Evolutionary conservation across 2,888 invertebrate species (phyloP), one percentile per base, ranked within the genome.

Genomic region (Penaeus monodon): DNA sequence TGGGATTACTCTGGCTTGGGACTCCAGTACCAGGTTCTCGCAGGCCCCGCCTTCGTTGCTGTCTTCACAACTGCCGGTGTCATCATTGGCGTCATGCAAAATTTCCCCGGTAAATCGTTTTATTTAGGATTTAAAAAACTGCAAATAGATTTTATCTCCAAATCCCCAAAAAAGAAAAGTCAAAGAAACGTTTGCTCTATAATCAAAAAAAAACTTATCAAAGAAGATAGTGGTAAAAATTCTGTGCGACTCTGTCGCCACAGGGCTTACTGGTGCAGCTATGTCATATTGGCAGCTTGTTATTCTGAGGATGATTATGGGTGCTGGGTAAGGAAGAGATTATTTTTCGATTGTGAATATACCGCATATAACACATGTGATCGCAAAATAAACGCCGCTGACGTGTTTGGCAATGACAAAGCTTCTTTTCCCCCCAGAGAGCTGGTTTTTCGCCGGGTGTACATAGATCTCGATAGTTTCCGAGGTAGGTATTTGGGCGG

Each of bases 1-100:
- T 98, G 97, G 97, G 96, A 96, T 92, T 97, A 97, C 94, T 97
- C 97, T 92, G 98, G 98, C 0, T 94, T 97, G 84, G 98, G 98
- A 22, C n/a, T 94, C 97, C 89, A 97, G n/a, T n/a, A 98, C 93
- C 98, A 98, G 93, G 95, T 98, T 90, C 93, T 98, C 89, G 98
- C 98, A 0, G 98, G 98, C 0, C 98, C 98, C 0, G 96, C 96
- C 90, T 98, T 97, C 93, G 97, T 98, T 92, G 95, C 97, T 2
- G 95, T 98, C 65, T 98, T 96, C 93, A 98, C 98, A 0, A 94
- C 98, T 79, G 95, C 96, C 65, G 98, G 98, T 0, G 96, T 98
- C 20, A 93, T 96, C 81, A 94, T 98, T 91, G 97, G 98, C 1
- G 93, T 96, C 83, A 74, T 27, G 88, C 89, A 6, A 76, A 70